phyloP scores from a whole-genome alignment of 2,113 vertebrate genomes.

The Patagioenas fasciata region DNA sequence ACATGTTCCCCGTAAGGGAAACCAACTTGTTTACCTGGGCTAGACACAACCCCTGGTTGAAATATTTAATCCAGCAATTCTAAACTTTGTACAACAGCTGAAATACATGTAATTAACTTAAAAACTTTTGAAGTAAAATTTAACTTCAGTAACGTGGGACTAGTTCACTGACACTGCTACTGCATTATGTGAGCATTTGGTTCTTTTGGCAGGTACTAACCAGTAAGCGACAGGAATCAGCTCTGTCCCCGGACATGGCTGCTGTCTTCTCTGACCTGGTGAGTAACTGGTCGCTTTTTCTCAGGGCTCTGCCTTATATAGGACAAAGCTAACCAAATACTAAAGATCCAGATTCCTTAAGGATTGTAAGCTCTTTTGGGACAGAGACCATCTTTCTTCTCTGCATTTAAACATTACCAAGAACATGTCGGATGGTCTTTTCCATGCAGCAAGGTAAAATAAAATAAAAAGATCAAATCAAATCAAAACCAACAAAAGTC shows the following conservation, averaged over 20 bases:
- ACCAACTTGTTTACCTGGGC: background rate
- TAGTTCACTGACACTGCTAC: background rate
- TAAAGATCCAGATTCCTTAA: background rate
- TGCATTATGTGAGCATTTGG: background rate
- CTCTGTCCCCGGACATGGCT: background rate
- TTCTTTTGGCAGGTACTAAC: background rate
- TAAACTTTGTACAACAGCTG: conserved; percentile 59
- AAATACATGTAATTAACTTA: conserved; percentile 35
- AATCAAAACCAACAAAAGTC: background rate
- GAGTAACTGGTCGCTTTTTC: conserved; percentile 25
- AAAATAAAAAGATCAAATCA: background rate
- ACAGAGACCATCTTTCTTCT: background rate
- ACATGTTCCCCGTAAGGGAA: background rate
- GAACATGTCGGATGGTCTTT: background rate
- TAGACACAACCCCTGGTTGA: background rate
- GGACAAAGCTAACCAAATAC: background rate
- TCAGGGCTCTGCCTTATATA: background rate
- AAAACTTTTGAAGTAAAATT: conserved; percentile 60
- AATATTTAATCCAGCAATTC: conserved; percentile 66
- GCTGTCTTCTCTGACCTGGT: conserved; percentile 55
- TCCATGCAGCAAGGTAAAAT: background rate
- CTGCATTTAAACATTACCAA: background rate
- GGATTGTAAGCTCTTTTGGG: background rate
- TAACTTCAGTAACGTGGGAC: conserved; percentile 47
- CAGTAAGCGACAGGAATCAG: background rate